Percentiles rank a stretch among this genome's conserved stretches.
Conservation (phyloP, 1,140 invertebrate genomes). For the Papilio xuthus region DNA sequence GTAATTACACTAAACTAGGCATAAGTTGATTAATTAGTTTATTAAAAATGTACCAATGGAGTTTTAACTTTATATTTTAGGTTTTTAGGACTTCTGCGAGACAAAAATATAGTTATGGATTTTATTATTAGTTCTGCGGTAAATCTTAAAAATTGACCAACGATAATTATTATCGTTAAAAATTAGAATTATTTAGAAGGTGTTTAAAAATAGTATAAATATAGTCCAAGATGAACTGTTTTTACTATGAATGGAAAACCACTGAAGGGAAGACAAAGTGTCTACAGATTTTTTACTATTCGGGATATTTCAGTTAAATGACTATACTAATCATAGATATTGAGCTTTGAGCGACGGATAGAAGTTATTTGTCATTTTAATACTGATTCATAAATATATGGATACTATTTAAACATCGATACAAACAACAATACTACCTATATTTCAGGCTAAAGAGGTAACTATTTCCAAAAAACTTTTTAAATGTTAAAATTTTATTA, state of each 20-base stretch:
- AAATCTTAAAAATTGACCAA: too few species aligned
- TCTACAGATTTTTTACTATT: background rate
- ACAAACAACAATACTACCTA: slow-evolving; percentile 11
- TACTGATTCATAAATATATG: slow-evolving; percentile 6
- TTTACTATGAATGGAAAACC: slow-evolving; percentile 3
- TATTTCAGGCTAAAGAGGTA: slow-evolving; percentile 4
- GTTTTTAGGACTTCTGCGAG: background rate
- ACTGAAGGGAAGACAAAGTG: background rate
- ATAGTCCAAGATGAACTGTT: background rate
- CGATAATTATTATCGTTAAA: background rate
- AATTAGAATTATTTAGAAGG: background rate
- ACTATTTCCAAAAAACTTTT: slow-evolving; percentile 12
- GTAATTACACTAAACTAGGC: background rate
- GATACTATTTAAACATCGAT: slow-evolving; percentile 21
- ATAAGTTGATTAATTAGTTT: background rate
- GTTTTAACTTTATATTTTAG: background rate
- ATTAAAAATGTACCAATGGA: background rate
- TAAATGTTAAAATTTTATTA: slow-evolving; percentile 13
- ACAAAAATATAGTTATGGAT: background rate
- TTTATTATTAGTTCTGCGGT: too few species aligned
- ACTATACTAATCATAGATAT: slow-evolving; percentile 10
- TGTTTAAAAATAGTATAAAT: background rate
- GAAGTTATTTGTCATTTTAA: slow-evolving; percentile 16
- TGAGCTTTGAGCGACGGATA: slow-evolving; percentile 25
- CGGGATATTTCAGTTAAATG: background rate